Percentiles rank a stretch among this genome's conserved stretches.
These are phyloP conservation scores for Mystacornis crossleyi DNA, from an alignment of 2,113 vertebrate species.

Conservation along the genomic window DNA sequence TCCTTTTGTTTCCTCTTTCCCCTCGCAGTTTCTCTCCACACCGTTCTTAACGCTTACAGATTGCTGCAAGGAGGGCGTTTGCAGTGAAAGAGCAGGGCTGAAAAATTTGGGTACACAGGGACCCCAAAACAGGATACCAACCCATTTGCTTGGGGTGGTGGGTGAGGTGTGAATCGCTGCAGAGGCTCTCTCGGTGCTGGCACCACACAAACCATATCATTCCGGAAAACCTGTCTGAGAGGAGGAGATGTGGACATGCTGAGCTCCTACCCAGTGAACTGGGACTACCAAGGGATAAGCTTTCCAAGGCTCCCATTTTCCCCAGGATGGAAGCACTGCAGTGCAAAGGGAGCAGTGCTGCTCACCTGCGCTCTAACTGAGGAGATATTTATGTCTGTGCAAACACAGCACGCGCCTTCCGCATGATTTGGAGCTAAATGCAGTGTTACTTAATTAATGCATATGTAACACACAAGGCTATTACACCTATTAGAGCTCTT, in stretches of 20 bases:
- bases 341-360: slow-evolving; percentile 15
- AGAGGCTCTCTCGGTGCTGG: neutral
- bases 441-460: slow-evolving; percentile 88
- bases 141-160: neutral
- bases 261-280: neutral
- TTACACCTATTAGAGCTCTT: slow-evolving; percentile 81
- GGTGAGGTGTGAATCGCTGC: neutral
- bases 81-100: neutral
- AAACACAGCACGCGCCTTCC: slow-evolving; percentile 81
- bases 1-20: slow-evolving; percentile 35
- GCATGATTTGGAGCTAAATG: slow-evolving; percentile 91
- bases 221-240: rapidly evolving
- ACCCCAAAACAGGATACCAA: neutral
- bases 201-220: neutral
- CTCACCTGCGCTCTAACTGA: slow-evolving; percentile 79
- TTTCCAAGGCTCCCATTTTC: neutral
- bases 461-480: slow-evolving; percentile 77
- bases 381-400: slow-evolving; percentile 84
- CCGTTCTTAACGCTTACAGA: neutral
- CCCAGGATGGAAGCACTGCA: neutral
- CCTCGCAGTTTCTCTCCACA: neutral
- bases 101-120: neutral
- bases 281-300: neutral
- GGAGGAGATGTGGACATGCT: neutral
- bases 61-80: neutral